Evolutionary conservation across 1,140 invertebrate genomes (phyloP).

Genomic region (Brachionus plicatilis): DNA sequence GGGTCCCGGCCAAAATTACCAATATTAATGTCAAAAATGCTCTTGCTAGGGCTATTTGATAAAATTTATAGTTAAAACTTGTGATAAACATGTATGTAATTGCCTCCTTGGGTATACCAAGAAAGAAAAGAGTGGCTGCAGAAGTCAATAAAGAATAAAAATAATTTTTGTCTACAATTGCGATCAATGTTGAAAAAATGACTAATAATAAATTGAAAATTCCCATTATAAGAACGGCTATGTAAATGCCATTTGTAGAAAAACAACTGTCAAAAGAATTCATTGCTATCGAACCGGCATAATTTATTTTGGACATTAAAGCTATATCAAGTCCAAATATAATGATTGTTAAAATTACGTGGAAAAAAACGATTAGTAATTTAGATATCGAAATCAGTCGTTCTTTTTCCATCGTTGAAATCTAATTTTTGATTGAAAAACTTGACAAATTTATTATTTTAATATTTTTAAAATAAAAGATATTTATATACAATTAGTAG

Average conservation of each 20-base stretch:
- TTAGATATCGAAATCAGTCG: background rate
- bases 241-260: background rate
- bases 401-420: background rate
- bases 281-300: background rate
- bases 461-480: background rate
- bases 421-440: background rate
- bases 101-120: background rate
- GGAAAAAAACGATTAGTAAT: background rate
- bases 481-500: background rate
- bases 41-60: background rate
- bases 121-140: background rate
- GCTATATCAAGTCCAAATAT: background rate
- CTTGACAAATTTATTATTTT: background rate
- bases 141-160: background rate
- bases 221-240: background rate
- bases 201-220: background rate
- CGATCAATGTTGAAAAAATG: background rate
- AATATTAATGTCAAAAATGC: background rate
- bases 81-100: background rate
- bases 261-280: background rate
- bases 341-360: background rate
- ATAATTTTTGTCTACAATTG: background rate
- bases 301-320: background rate
- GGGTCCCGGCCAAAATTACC: background rate
- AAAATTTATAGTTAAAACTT: background rate